These are phyloP conservation scores for Columba janthina DNA, from an alignment of 2,113 vertebrate genomes.

Conservation along the genomic window DNA sequence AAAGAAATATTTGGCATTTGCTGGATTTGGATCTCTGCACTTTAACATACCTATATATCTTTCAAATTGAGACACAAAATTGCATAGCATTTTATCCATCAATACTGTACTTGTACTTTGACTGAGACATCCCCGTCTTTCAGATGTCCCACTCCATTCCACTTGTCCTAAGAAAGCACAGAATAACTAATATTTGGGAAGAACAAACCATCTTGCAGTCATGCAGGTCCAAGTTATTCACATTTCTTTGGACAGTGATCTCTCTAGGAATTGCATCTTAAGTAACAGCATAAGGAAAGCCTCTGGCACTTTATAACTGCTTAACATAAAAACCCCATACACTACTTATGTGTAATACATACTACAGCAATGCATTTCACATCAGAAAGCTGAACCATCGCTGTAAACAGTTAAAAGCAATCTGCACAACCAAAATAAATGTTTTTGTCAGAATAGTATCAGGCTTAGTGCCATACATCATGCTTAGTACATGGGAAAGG, in stretches of 20 bases:
- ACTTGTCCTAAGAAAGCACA: not conserved
- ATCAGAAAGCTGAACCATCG: accelerated
- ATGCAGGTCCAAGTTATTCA: not conserved
- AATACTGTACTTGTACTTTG: not conserved
- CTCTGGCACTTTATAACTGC: not conserved
- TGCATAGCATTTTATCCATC: not conserved
- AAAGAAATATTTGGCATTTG: not conserved
- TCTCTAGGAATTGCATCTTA: not conserved
- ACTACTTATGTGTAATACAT: not conserved
- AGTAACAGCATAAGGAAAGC: not conserved
- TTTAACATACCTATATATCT: not conserved
- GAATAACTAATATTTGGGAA: not conserved
- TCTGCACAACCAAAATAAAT: not conserved
- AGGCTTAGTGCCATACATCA: not conserved
- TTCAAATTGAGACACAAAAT: not conserved
- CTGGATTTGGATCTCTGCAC: not conserved
- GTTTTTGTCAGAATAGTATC: not conserved
- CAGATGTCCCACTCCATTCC: not conserved
- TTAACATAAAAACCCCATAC: not conserved
- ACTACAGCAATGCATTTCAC: accelerated
- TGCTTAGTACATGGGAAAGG: not conserved
- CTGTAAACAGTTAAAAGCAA: not conserved
- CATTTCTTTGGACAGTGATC: not conserved
- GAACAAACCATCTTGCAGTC: not conserved
- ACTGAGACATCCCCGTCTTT: not conserved